Evolutionary conservation across 2,888 invertebrate species (phyloP).

Genomic region (Phengaris alcon): DNA sequence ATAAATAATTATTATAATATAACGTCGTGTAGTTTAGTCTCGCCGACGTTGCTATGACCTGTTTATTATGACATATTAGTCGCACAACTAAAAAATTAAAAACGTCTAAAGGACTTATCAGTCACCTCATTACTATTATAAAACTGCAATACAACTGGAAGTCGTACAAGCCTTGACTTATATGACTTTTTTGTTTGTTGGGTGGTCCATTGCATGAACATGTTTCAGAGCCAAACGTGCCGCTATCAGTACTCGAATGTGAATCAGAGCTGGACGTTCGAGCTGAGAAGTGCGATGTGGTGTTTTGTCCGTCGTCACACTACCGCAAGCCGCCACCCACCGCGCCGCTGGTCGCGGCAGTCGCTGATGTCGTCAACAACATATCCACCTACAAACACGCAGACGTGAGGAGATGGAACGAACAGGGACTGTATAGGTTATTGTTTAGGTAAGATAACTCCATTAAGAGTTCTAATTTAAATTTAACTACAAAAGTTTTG

Average conservation of each 20-base stretch:
- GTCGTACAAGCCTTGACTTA: too few relatives aligned
- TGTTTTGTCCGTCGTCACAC: slow-evolving; percentile 45
- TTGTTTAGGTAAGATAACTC: slow-evolving; percentile 57
- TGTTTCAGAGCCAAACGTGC: slow-evolving; percentile 63
- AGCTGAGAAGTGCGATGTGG: slow-evolving; percentile 57
- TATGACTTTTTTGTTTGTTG: too few relatives aligned
- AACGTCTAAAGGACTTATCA: too few relatives aligned
- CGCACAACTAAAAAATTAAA: too few relatives aligned
- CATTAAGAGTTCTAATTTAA: too few relatives aligned
- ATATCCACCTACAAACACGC: slow-evolving; percentile 52
- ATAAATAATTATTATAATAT: too few relatives aligned
- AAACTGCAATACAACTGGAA: too few relatives aligned
- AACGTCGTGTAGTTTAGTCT: too few relatives aligned
- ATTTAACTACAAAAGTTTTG: too few relatives aligned
- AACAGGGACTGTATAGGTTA: slow-evolving; percentile 61
- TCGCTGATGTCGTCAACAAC: slow-evolving; percentile 60
- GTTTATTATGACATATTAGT: too few relatives aligned
- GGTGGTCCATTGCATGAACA: not conserved
- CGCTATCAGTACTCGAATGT: slow-evolving; percentile 59
- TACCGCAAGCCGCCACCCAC: slow-evolving; percentile 54
- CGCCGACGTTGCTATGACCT: too few relatives aligned
- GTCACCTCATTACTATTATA: too few relatives aligned
- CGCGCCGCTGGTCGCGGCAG: slow-evolving; percentile 50
- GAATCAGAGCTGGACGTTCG: slow-evolving; percentile 64
- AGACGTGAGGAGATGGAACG: slow-evolving; percentile 63